Evolutionary conservation across 64 coral and sea anemone genomes (phyloP).

Genomic region (Montipora foliosa): DNA sequence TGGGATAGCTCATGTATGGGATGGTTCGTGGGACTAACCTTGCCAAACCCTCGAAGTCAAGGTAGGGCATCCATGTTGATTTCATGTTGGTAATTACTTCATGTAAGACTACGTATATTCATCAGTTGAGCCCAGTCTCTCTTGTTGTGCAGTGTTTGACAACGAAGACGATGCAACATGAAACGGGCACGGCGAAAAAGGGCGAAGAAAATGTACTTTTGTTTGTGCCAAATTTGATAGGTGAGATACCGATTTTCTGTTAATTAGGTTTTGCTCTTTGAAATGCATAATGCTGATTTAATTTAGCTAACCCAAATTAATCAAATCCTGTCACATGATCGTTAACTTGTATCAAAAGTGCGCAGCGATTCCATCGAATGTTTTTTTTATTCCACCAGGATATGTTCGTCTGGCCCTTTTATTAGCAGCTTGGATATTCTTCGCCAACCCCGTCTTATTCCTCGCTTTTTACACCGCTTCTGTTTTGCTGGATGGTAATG

Average conservation of each 20-base stretch:
- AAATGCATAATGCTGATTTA: too few relatives aligned
- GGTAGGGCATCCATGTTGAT: too few relatives aligned
- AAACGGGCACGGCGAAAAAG: not conserved
- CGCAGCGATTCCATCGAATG: too few relatives aligned
- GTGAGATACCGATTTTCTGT: not conserved
- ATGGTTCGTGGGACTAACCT: too few relatives aligned
- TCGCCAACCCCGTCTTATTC: constrained; percentile 64
- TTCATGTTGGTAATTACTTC: too few relatives aligned
- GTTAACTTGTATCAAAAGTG: too few relatives aligned
- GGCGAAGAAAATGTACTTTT: constrained; percentile 8
- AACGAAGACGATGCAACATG: not conserved
- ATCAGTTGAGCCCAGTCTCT: not conserved
- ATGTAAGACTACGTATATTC: too few relatives aligned
- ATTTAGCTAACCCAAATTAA: too few relatives aligned
- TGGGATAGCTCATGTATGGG: too few relatives aligned
- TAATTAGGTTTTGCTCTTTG: not conserved
- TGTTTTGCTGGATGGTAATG: constrained; percentile 80
- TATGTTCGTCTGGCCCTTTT: constrained; percentile 82
- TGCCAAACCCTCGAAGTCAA: too few relatives aligned
- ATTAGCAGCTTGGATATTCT: constrained; percentile 55
- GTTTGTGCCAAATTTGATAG: constrained; percentile 40
- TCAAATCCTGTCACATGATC: not conserved
- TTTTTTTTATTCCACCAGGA: constrained; percentile 36
- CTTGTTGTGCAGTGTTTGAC: not conserved
- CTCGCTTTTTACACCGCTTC: constrained; percentile 76